These are phyloP conservation scores for Agelastica alni DNA, from an alignment of 2,888 invertebrate genomes.

Conservation along the genomic window DNA sequence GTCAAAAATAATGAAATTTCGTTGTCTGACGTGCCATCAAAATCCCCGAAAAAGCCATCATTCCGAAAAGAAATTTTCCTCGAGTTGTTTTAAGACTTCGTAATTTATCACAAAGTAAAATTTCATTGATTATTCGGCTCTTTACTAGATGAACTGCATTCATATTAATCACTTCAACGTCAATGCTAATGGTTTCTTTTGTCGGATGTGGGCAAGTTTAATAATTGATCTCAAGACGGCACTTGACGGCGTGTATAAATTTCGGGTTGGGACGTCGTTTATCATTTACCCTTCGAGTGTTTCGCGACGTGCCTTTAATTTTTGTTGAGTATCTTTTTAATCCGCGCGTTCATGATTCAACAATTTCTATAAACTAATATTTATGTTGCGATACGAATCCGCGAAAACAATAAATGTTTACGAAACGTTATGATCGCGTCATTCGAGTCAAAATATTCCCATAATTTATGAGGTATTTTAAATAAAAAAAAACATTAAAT, in stretches of 20 bases:
- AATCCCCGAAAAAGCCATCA: neutral
- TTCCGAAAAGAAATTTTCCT: too few species aligned
- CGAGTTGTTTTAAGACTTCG: neutral
- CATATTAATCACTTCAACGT: conserved; percentile 27
- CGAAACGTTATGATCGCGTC: too few species aligned
- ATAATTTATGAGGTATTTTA: too few species aligned
- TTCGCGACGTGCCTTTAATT: conserved; percentile 3
- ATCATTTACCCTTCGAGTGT: too few species aligned
- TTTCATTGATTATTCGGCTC: conserved; percentile 13
- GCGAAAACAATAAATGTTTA: too few species aligned
- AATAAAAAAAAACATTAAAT: too few species aligned
- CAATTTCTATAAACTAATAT: neutral
- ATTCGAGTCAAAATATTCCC: too few species aligned
- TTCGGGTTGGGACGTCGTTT: conserved; percentile 39
- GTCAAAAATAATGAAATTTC: too few species aligned
- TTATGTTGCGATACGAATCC: too few species aligned
- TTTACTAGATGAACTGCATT: conserved; percentile 12
- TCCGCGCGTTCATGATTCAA: neutral
- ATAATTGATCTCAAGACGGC: conserved; percentile 47
- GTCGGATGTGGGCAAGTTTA: conserved; percentile 36
- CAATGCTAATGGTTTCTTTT: conserved; percentile 31
- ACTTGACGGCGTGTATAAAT: conserved; percentile 50
- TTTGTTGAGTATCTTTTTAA: neutral
- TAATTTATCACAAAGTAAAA: conserved; percentile 13
- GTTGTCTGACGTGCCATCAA: neutral